phyloP scores from a whole-genome alignment of 2,888 invertebrate species.

The Euproctis similis region DNA sequence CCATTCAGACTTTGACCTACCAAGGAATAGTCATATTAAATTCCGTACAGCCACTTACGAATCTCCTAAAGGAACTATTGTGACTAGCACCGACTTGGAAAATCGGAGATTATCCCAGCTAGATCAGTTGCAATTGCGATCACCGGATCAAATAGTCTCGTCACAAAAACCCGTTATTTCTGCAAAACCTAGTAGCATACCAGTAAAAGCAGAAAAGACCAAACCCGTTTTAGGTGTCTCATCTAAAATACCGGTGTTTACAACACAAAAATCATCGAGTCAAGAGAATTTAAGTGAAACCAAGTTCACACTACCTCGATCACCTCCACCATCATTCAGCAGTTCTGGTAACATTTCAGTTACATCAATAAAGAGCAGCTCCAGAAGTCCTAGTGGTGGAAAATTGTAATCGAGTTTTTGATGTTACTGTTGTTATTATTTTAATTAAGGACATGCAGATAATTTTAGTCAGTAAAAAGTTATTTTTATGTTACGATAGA shows the following conservation, averaged over 20 bases:
- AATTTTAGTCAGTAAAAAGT: slow-evolving; percentile 8
- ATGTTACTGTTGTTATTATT: too few relatives aligned
- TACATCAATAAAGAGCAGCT: slow-evolving; percentile 79
- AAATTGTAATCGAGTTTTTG: slow-evolving; percentile 31
- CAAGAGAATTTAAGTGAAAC: slow-evolving; percentile 65
- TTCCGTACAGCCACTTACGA: slow-evolving; percentile 80
- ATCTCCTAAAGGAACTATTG: slow-evolving; percentile 72
- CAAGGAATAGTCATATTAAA: slow-evolving; percentile 75
- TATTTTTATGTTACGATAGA: too few relatives aligned
- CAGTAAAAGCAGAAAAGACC: slow-evolving; percentile 54
- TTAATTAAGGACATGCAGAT: slow-evolving; percentile 1
- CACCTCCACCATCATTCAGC: slow-evolving; percentile 55
- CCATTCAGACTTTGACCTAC: slow-evolving; percentile 69
- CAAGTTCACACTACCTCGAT: slow-evolving; percentile 54
- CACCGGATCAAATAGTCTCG: slow-evolving; percentile 33
- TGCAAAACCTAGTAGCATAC: slow-evolving; percentile 67
- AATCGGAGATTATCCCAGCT: slow-evolving; percentile 76
- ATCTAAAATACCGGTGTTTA: slow-evolving; percentile 71
- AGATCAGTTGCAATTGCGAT: slow-evolving; percentile 59
- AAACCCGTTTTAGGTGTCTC: slow-evolving; percentile 49
- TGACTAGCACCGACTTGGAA: slow-evolving; percentile 67
- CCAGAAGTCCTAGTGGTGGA: slow-evolving; percentile 72
- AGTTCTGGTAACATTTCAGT: slow-evolving; percentile 72
- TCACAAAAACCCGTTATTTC: slow-evolving; percentile 54
- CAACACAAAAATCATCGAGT: slow-evolving; percentile 65